phyloP scores from a whole-genome alignment of 1,140 invertebrate species.

The Gyrodactylus bullatarudis region DNA sequence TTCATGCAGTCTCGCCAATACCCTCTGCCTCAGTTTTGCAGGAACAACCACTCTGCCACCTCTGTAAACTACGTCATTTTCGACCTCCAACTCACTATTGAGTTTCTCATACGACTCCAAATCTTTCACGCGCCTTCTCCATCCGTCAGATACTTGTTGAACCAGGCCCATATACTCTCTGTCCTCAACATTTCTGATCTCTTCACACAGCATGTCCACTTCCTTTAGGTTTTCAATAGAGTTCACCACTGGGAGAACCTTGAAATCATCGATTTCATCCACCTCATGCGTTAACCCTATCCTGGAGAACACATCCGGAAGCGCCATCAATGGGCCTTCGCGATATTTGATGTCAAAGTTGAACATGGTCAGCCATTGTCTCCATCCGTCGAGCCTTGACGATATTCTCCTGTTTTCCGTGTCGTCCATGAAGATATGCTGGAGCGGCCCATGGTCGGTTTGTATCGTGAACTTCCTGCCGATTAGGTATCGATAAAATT shows the following conservation, averaged over 20 bases:
- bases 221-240: not conserved
- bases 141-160: not conserved
- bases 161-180: not conserved
- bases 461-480: not conserved
- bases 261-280: not conserved
- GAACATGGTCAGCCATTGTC: not conserved
- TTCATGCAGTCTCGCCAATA: not conserved
- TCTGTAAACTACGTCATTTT: not conserved
- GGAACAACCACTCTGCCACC: not conserved
- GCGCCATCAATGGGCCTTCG: not conserved
- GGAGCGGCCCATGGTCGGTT: not conserved
- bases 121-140: not conserved
- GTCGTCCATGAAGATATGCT: not conserved
- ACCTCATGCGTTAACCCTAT: not conserved
- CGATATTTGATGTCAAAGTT: not conserved
- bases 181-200: not conserved
- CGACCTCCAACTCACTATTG: not conserved
- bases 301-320: not conserved
- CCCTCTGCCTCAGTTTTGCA: not conserved
- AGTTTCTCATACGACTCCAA: not conserved
- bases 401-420: not conserved
- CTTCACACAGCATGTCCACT: not conserved
- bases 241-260: not conserved
- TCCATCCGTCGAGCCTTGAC: not conserved
- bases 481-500: not conserved